Evolutionary conservation across 2,888 invertebrate species (phyloP), one percentile per base, ranked within the genome.

Genomic region (Arctia plantaginis): DNA sequence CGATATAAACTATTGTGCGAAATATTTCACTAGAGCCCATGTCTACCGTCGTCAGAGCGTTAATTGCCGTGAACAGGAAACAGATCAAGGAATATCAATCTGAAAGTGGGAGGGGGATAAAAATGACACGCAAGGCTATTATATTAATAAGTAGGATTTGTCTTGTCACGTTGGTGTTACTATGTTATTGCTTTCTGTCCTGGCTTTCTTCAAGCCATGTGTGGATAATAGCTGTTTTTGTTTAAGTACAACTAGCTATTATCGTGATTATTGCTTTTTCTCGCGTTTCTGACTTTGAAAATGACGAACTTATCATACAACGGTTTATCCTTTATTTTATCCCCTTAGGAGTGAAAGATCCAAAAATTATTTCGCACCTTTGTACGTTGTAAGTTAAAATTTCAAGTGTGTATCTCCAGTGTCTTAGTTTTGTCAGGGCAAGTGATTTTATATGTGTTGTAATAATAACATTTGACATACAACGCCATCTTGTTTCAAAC

Each of bases 31-130:
- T 39, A 68, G 35, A 67, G 51, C 77, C 69, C 39, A n/a, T 64
- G 71, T 79, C 80, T 73, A 79, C 85, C 83, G 77, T 79, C 82
- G 82, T 89, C 88, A 87, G 81, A 72, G 72, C 79, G 82, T 78
- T 89, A 87, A 89, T 88, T 88, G 84, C 82, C 81, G 81, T 84
- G 80, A 85, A 84, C 82, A 73, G 78, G 74, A 75, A 77, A 81
- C 72, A 77, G 81, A 86, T 82, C 73, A 75, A 74, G 62, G 73
- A 72, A 80, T 85, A 87, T 89, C 86, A 81, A 84, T 89, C 85
- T 85, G 55, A 12, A 27, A 39, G 7, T 66, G 39, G n/a, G 39
- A 81, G 69, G 77, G 79, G 80, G 85, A 86, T 86, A 86, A 83
- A 84, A 86, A 83, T 75, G 79, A 83, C 77, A 67, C 74, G 72